Base-by-base conservation (phyloP, 2,888 invertebrate species). In the Augiades crinisus region DNA sequence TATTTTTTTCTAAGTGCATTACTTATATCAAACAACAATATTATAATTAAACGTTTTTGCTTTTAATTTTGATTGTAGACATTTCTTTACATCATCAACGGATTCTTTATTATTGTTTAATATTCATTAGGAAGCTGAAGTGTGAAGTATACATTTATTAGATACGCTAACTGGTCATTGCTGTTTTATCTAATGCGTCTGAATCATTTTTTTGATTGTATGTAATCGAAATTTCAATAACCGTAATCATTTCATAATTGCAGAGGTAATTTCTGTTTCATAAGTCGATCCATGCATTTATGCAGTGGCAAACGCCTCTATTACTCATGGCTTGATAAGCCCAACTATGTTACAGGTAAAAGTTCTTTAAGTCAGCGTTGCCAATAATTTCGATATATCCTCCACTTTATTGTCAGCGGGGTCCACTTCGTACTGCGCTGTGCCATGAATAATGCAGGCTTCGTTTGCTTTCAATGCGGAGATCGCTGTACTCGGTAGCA, bases 361-460 rank as follows among this genome's bases (percentile, higher is more conserved):
- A 41, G 24, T 41, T 49, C 40, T 41, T 46, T 41, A 41, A 24
- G 49, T 49, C 41, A 27, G 10, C 17, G 5, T 17, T 27, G 49
- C 34, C 19, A 36, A 50, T 50, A 43, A 50, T 50, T 50, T 50
- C 50, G 36, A 50, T 50, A 50, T 50, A 43, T 50, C 36, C 21
- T 7, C 10, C 36, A 50, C 37, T 44, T 50, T 50, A 43, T 41
- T 50, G 43, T 43, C 34, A 49, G 27, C 43, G 24, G 27, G 36
- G 21, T 43, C 43, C 19, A 50, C 41, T 44, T 50, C 37, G 19
- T 30, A 50, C 43, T 44, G 37, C 33, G 51, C 40, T 59, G 60
- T 53, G 62, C 21, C 56, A 70, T 78, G 77, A 75, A 76, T 78
- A 68, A 78, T 76, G 65, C 70, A 78, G 52, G 21, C 67, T 64